Conservation (phyloP, 2,888 invertebrate species). For the Lepetodrilus schrolli region DNA sequence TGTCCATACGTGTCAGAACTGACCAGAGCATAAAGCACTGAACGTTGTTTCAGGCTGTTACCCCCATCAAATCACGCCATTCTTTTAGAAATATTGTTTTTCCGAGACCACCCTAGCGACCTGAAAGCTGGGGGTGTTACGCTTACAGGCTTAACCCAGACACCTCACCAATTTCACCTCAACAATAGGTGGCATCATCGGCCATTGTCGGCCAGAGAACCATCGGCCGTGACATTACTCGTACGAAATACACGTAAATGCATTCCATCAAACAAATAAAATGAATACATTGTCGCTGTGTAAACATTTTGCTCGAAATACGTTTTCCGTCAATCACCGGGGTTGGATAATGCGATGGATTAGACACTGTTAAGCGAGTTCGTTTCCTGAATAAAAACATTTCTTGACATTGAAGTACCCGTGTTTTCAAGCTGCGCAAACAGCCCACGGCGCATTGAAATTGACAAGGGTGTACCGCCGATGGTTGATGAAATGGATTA, state of each 20-base stretch:
- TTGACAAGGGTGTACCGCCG: background rate
- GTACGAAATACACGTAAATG: background rate
- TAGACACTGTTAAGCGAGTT: conserved; percentile 14
- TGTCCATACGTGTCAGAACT: too few relatives aligned
- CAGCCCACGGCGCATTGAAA: background rate
- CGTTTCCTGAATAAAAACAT: conserved; percentile 13
- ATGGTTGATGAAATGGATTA: background rate
- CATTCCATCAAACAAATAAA: conserved; percentile 8
- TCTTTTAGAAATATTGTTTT: background rate
- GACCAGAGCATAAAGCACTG: too few relatives aligned
- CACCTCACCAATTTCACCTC: conserved; percentile 17
- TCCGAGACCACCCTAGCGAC: background rate
- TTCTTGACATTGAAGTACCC: background rate
- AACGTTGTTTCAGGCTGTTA: too few relatives aligned
- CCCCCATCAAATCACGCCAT: conserved; percentile 19
- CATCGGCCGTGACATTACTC: background rate
- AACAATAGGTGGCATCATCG: background rate
- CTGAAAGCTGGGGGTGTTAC: conserved; percentile 2
- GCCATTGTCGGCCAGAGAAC: background rate
- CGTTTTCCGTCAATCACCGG: conserved; percentile 3
- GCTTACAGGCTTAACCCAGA: background rate
- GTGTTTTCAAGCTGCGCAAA: conserved; percentile 4
- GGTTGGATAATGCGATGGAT: background rate
- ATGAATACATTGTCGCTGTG: background rate
- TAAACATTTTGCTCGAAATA: background rate